Conservation (phyloP, 1,140 invertebrate species). For the Onthophagus taurus region DNA sequence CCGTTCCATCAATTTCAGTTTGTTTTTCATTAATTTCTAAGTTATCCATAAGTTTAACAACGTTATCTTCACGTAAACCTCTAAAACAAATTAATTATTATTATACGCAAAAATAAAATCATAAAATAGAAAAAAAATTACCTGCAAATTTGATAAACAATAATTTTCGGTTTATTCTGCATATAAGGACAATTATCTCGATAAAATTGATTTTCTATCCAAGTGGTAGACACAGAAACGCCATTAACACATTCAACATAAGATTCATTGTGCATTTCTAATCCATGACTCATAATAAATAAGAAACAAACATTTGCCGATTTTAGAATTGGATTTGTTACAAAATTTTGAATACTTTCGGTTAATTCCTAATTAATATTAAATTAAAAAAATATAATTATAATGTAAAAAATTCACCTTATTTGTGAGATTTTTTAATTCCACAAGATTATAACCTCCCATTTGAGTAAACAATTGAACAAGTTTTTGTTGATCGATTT, state of each 20-base stretch:
- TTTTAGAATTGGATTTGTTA: neutral
- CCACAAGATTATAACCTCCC: conserved; percentile 6
- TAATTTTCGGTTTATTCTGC: conserved; percentile 62
- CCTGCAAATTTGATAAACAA: conserved; percentile 69
- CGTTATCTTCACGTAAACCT: neutral
- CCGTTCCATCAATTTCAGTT: conserved; percentile 1
- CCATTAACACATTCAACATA: conserved; percentile 5
- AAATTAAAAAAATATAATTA: no score
- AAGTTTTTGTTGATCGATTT: conserved; percentile 7
- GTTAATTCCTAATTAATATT: neutral
- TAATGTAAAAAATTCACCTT: no score
- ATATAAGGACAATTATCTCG: conserved; percentile 48
- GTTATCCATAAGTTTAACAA: no score
- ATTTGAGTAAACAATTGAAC: conserved; percentile 8
- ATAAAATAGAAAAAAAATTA: conserved; percentile 21
- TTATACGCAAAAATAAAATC: conserved; percentile 1
- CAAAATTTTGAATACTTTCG: neutral
- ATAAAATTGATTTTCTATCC: conserved; percentile 40
- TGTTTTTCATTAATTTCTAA: no score
- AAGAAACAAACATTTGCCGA: neutral
- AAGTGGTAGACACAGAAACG: neutral
- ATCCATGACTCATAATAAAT: neutral
- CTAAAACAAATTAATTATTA: neutral
- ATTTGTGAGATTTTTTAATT: neutral
- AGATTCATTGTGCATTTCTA: neutral